phyloP scores from a whole-genome alignment of 1,140 invertebrate genomes.

The Leguminivora glycinivorella region DNA sequence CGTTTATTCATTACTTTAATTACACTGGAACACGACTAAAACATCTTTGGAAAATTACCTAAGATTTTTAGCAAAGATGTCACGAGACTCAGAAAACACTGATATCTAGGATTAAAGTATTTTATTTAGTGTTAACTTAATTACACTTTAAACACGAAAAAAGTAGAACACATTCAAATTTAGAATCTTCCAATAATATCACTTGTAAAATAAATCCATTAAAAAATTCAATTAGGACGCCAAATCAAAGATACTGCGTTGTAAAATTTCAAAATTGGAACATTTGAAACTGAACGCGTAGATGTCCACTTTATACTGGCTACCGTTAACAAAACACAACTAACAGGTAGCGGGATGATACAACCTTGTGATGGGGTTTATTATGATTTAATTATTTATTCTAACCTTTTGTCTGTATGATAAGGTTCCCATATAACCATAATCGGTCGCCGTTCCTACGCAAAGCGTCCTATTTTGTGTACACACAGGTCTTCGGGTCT shows the following conservation, averaged over 20 bases:
- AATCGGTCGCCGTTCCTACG: too few relatives aligned
- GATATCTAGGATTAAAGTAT: slow-evolving; percentile 8
- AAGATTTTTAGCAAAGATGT: neutral
- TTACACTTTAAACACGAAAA: slow-evolving; percentile 14
- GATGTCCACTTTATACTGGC: slow-evolving; percentile 36
- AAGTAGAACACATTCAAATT: slow-evolving; percentile 26
- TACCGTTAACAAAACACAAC: slow-evolving; percentile 38
- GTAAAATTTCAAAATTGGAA: slow-evolving; percentile 29
- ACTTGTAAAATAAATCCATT: neutral
- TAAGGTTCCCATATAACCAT: too few relatives aligned
- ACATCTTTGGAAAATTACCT: neutral
- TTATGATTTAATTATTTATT: neutral
- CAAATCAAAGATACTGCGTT: slow-evolving; percentile 5
- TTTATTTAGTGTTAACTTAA: slow-evolving; percentile 1
- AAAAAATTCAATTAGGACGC: neutral
- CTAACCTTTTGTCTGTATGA: too few relatives aligned
- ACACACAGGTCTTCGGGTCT: too few relatives aligned
- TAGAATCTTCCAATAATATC: neutral
- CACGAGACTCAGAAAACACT: neutral
- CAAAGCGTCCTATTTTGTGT: too few relatives aligned
- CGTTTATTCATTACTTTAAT: too few relatives aligned
- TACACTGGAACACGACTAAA: neutral
- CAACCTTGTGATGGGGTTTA: slow-evolving; percentile 44
- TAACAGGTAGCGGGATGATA: slow-evolving; percentile 30
- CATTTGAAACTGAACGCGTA: slow-evolving; percentile 30